Evolutionary conservation across 1,140 invertebrate genomes (phyloP), one percentile per base, ranked within the genome.

Genomic region (Palaemon carinicauda): DNA sequence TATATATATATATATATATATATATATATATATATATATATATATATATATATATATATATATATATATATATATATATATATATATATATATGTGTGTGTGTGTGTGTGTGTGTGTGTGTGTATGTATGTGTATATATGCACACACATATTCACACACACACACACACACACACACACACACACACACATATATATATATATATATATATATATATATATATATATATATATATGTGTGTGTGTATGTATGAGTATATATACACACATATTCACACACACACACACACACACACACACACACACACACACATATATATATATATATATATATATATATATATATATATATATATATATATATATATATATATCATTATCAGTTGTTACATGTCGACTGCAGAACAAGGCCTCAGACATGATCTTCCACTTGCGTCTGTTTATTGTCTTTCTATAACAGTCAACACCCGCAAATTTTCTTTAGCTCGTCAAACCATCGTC

Each of bases 191-290:
- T 65, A 65, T 65, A 65, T 65, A 65, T 65, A 65, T n/a, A 65
- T n/a, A 65, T 65, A 65, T 65, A 65, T n/a, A 65, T 65, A 65
- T 65, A 65, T n/a, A 65, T 65, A 65, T 65, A 65, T n/a, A 65
- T 65, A 65, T 65, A 65, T n/a, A 65, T 65, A 65, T 65, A 65
- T n/a, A 65, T n/a, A 65, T 65, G n/a, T n/a, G 5, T 65, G 5
- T 65, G 5, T n/a, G n/a, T 65, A n/a, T 65, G n/a, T n/a, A 65
- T 65, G n/a, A 19, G n/a, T n/a, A 65, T 65, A 65, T 65, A 65
- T n/a, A 65, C n/a, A 65, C n/a, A 65, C 5, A 65, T 65, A 65
- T 65, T 19, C 5, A 65, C n/a, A 65, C n/a, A 65, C 5, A 65
- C n/a, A 65, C n/a, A 65, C 5, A 65, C 27, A 65, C n/a, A 14